Evolutionary conservation across 2,113 vertebrate genomes (phyloP).

Genomic region (Limanda limanda): DNA sequence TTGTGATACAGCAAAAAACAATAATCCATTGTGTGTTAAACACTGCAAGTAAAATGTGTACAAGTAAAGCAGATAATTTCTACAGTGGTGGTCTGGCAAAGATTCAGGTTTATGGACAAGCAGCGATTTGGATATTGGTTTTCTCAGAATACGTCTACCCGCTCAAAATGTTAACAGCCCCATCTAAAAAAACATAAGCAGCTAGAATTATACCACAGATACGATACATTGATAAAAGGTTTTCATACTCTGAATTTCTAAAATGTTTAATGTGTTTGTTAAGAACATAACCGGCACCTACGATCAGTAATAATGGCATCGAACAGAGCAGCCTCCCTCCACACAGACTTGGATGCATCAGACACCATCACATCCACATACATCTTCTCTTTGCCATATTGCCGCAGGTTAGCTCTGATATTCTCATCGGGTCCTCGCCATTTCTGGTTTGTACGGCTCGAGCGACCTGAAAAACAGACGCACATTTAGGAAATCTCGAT

Average conservation of each 20-base stretch:
- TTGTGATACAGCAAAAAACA: neutral
- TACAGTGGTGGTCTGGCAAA: neutral
- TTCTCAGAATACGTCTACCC: neutral
- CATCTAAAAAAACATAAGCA: neutral
- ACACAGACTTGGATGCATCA: slow-evolving; percentile 91
- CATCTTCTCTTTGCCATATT: slow-evolving; percentile 90
- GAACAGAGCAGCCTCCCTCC: slow-evolving; percentile 89
- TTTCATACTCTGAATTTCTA: neutral
- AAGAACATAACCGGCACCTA: slow-evolving; percentile 75
- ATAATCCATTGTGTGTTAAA: neutral
- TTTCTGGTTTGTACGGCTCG: slow-evolving; percentile 95
- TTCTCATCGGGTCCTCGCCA: slow-evolving; percentile 99
- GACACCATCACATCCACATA: slow-evolving; percentile 94
- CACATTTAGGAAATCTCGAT: neutral
- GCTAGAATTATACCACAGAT: neutral
- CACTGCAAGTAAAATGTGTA: neutral
- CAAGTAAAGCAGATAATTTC: neutral
- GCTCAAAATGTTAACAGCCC: neutral
- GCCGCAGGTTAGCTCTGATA: slow-evolving; percentile 94
- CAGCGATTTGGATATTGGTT: no score
- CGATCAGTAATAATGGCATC: slow-evolving; percentile 96
- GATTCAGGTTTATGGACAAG: neutral
- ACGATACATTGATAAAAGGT: neutral
- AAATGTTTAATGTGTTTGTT: neutral
- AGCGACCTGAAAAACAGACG: slow-evolving; percentile 85